Evolutionary conservation across 2,113 vertebrate species (phyloP).

Genomic region (Pelodiscus sinensis): DNA sequence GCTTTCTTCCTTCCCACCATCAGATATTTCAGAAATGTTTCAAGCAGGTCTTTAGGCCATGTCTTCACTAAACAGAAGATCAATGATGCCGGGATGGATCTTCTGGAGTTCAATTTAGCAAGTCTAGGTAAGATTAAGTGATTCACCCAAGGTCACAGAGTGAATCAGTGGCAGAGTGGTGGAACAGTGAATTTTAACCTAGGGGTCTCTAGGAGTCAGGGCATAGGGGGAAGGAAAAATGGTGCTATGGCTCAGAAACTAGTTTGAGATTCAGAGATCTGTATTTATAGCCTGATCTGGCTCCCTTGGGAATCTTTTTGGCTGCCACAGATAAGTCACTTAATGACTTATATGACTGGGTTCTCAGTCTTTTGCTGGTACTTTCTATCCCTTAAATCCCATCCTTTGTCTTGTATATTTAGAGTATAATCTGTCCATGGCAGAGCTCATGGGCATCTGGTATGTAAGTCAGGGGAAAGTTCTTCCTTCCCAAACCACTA

Average conservation of each 20-base stretch:
- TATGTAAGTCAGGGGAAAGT: no score
- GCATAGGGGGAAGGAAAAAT: not conserved
- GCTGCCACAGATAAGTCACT: not conserved
- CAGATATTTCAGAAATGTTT: not conserved
- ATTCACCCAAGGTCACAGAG: not conserved
- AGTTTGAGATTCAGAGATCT: not conserved
- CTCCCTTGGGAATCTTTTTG: not conserved
- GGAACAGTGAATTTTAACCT: not conserved
- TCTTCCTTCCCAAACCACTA: no score
- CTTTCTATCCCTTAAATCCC: rapidly evolving
- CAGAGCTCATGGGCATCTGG: not conserved
- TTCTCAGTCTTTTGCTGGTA: not conserved
- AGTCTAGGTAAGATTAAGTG: not conserved
- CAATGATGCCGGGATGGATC: no score
- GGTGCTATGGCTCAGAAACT: not conserved
- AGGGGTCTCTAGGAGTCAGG: not conserved
- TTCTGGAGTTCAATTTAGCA: no score
- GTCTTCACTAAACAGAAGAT: no score
- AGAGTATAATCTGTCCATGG: rapidly evolving
- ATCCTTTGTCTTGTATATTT: not conserved
- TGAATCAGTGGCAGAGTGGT: not conserved
- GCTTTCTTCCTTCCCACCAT: not conserved
- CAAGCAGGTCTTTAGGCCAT: not conserved
- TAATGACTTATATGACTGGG: rapidly evolving
- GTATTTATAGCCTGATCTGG: not conserved